phyloP scores from a whole-genome alignment of 2,888 invertebrate species.

The Drosophila maculinotata region DNA sequence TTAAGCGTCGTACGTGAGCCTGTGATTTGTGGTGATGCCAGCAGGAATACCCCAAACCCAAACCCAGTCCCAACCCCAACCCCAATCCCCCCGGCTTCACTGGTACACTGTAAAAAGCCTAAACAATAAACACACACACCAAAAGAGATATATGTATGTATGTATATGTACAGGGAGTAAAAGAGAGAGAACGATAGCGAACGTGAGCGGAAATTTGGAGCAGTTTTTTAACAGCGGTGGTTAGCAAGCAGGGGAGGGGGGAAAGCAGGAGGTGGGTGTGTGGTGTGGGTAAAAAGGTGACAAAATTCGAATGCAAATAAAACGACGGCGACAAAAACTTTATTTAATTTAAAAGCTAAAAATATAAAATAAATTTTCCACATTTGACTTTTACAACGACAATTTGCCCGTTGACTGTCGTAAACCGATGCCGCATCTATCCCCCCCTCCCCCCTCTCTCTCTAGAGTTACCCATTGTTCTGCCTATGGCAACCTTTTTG shows the following conservation, averaged over 20 bases:
- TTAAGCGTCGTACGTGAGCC: constrained; percentile 71
- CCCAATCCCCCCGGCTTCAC: neutral
- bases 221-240: constrained; percentile 33
- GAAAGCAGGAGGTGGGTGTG: neutral
- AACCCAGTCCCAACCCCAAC: neutral
- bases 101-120: constrained; percentile 61
- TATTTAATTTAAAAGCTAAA: constrained; percentile 77
- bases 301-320: constrained; percentile 71
- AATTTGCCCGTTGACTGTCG: constrained; percentile 72
- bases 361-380: constrained; percentile 79
- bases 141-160: neutral
- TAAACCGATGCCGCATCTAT: constrained; percentile 55
- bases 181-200: constrained; percentile 4
- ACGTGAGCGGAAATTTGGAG: constrained; percentile 65
- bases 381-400: constrained; percentile 78
- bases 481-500: constrained; percentile 58
- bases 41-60: constrained; percentile 9
- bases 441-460: neutral
- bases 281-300: constrained; percentile 43
- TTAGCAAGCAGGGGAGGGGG: no score
- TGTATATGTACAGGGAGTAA: neutral
- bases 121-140: constrained; percentile 71
- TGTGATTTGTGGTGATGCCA: constrained; percentile 67
- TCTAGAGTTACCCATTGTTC: constrained; percentile 26
- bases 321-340: constrained; percentile 72